Evolutionary conservation across 2,113 vertebrate genomes (phyloP).

Genomic region (Mus spicilegus): DNA sequence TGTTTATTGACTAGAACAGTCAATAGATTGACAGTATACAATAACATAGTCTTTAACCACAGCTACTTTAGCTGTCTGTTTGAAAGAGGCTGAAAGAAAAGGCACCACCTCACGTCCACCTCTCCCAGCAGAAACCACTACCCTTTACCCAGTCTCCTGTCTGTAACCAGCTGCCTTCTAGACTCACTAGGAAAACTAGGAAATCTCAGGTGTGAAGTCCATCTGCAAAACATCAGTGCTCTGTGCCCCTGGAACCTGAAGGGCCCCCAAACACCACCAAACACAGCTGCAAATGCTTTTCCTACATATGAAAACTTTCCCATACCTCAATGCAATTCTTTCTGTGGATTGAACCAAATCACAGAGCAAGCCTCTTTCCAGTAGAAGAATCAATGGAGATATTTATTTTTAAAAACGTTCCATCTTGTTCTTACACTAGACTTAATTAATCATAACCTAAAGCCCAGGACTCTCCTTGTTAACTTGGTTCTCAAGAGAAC

Average conservation of each 20-base stretch:
- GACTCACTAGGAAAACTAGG: background rate
- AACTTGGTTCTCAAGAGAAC: background rate
- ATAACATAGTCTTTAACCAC: constrained; percentile 55
- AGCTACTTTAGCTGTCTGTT: constrained; percentile 59
- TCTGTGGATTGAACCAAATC: background rate
- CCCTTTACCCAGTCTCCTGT: background rate
- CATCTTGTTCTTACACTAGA: background rate
- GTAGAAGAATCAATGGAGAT: constrained; percentile 14
- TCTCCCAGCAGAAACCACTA: background rate
- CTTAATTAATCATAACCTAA: constrained; percentile 41
- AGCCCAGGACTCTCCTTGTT: background rate
- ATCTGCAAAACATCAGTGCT: background rate
- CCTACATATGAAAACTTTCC: background rate
- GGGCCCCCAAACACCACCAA: background rate
- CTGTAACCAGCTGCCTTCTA: background rate
- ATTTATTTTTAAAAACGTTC: constrained; percentile 38
- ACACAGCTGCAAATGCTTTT: background rate
- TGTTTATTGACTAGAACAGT: background rate
- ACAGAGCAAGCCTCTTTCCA: background rate
- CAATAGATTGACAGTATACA: constrained; percentile 68
- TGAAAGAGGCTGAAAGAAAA: background rate
- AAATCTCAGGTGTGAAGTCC: background rate
- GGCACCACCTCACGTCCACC: background rate
- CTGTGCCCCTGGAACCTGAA: background rate
- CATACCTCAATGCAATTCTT: background rate